Evolutionary conservation across 2,113 vertebrate species (phyloP).

Genomic region (Salvator merianae): DNA sequence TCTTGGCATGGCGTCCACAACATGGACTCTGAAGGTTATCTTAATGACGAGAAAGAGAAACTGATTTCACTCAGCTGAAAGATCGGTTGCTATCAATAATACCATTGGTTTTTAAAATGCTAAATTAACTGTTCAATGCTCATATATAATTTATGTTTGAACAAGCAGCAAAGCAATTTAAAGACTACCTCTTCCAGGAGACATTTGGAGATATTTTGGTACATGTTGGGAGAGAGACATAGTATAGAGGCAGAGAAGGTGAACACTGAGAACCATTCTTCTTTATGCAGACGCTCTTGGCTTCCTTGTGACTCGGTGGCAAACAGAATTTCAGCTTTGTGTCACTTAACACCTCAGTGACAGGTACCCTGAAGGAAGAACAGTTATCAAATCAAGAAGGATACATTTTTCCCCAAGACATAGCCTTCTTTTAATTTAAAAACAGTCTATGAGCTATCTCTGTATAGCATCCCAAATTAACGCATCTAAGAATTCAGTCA

Average conservation of each 20-base stretch:
- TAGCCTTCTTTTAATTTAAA: not conserved
- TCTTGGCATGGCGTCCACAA: not conserved
- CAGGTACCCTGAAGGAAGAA: constrained; percentile 69
- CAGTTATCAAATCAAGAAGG: constrained; percentile 1
- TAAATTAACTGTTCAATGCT: not conserved
- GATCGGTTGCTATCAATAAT: not conserved
- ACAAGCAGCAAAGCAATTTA: not conserved
- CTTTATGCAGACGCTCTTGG: constrained; percentile 77
- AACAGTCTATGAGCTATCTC: not conserved
- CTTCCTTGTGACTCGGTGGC: constrained; percentile 79
- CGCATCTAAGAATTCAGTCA: not conserved
- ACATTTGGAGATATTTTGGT: constrained; percentile 69
- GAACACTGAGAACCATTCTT: constrained; percentile 70
- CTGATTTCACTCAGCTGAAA: not conserved
- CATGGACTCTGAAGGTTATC: not conserved
- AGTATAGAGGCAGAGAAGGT: constrained; percentile 67
- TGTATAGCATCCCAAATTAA: not conserved
- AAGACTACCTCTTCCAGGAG: constrained; percentile 80
- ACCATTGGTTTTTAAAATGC: not conserved
- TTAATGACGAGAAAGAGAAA: not conserved
- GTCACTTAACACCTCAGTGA: constrained; percentile 72
- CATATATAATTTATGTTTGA: not conserved
- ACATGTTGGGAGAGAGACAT: constrained; percentile 77
- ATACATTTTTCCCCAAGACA: not conserved
- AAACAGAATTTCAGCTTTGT: constrained; percentile 80